Conservation (phyloP, 2,113 vertebrate genomes). For the Scolopax mira region DNA sequence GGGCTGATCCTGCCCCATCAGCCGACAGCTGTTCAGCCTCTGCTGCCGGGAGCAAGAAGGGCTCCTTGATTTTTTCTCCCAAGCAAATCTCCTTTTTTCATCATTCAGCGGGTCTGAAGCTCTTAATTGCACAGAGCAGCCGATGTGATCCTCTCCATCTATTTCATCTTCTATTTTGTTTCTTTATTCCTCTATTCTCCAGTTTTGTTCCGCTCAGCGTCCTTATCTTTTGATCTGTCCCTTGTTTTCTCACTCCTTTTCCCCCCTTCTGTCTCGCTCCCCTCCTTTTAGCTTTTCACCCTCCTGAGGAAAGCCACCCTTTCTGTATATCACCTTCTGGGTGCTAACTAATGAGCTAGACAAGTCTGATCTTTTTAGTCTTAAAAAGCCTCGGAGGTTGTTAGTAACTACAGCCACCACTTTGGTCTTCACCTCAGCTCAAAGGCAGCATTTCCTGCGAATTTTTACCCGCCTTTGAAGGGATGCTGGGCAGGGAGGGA, state of each 20-base stretch:
- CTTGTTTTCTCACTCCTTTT: not conserved
- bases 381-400: not conserved
- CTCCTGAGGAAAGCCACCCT: not conserved
- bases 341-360: not conserved
- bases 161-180: not conserved
- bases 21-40: not conserved
- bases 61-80: not conserved
- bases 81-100: not conserved
- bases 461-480: not conserved
- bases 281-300: not conserved
- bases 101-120: not conserved
- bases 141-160: not conserved
- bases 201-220: not conserved
- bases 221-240: not conserved
- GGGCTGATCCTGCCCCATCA: not conserved
- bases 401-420: not conserved
- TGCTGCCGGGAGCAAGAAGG: rapidly evolving
- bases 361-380: not conserved
- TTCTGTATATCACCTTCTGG: not conserved
- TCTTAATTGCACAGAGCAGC: not conserved
- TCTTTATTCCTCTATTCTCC: not conserved
- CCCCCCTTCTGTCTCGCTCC: not conserved
- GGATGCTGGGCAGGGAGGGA: not conserved
- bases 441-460: not conserved
- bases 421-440: not conserved